Conservation (phyloP, 2,888 invertebrate genomes). For the Escarpia spicata region DNA sequence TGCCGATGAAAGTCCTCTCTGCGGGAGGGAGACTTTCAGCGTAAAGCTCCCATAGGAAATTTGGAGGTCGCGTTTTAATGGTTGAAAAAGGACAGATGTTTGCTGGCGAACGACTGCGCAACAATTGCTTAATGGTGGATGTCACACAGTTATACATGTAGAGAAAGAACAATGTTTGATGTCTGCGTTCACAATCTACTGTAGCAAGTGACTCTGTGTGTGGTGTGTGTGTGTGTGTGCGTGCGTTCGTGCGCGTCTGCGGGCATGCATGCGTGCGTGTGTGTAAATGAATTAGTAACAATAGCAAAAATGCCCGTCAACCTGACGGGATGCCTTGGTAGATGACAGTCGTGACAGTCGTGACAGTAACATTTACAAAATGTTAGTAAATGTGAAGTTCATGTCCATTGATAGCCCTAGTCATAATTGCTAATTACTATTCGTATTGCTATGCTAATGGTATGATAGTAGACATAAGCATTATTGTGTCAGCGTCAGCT, state of each 20-base stretch:
- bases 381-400: no score
- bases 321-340: no score
- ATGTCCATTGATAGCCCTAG: no score
- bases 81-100: slow-evolving; percentile 5
- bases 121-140: background rate
- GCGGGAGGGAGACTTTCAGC: background rate
- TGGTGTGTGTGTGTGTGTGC: no score
- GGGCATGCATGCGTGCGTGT: background rate
- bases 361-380: no score
- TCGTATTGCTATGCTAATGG: no score
- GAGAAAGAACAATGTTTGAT: background rate
- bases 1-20: background rate
- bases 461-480: no score
- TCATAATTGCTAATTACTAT: no score
- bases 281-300: background rate
- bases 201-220: background rate
- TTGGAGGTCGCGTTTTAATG: background rate
- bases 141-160: background rate
- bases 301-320: no score
- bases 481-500: no score
- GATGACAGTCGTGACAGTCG: no score
- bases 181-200: background rate
- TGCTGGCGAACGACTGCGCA: background rate
- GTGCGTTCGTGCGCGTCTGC: no score
- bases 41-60: background rate